phyloP scores from a whole-genome alignment of 2,888 invertebrate genomes.

The Athrips mouffetella region DNA sequence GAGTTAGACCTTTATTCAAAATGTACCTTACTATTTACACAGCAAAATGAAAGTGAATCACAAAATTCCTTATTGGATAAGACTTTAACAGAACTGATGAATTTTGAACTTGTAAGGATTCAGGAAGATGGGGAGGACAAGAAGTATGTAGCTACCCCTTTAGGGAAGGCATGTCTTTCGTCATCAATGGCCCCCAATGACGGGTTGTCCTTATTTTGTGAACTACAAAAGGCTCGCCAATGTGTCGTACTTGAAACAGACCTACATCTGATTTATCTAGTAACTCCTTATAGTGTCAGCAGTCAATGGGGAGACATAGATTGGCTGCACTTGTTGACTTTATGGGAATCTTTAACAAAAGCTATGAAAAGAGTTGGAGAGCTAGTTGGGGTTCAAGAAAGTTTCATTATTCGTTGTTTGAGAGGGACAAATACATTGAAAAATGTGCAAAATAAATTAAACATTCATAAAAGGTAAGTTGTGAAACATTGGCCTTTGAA shows the following conservation, averaged over 20 bases:
- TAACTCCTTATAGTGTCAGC: slow-evolving; percentile 94
- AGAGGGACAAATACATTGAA: slow-evolving; percentile 81
- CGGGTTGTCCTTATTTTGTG: slow-evolving; percentile 91
- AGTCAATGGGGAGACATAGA: slow-evolving; percentile 88
- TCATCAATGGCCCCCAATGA: slow-evolving; percentile 97
- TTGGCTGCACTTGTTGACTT: slow-evolving; percentile 86
- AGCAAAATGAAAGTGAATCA: slow-evolving; percentile 40
- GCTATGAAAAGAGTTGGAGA: slow-evolving; percentile 92
- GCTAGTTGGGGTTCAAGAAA: slow-evolving; percentile 91
- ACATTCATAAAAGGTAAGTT: slow-evolving; percentile 81
- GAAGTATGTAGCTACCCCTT: slow-evolving; percentile 86
- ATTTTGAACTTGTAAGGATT: slow-evolving; percentile 89
- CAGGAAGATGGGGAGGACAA: slow-evolving; percentile 71
- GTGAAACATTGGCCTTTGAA: background rate
- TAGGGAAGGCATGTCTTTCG: slow-evolving; percentile 94
- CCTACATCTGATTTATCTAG: slow-evolving; percentile 95
- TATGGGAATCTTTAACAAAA: slow-evolving; percentile 89
- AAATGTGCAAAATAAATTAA: slow-evolving; percentile 73
- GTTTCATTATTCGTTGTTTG: slow-evolving; percentile 88
- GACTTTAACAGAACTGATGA: slow-evolving; percentile 83
- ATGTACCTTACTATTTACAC: slow-evolving; percentile 83
- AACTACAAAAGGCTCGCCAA: slow-evolving; percentile 92
- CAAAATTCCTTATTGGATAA: slow-evolving; percentile 57
- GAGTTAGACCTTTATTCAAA: slow-evolving; percentile 87
- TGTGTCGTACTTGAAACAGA: slow-evolving; percentile 96